phyloP scores from a whole-genome alignment of 2,113 vertebrate species.

The Seriola quinqueradiata region DNA sequence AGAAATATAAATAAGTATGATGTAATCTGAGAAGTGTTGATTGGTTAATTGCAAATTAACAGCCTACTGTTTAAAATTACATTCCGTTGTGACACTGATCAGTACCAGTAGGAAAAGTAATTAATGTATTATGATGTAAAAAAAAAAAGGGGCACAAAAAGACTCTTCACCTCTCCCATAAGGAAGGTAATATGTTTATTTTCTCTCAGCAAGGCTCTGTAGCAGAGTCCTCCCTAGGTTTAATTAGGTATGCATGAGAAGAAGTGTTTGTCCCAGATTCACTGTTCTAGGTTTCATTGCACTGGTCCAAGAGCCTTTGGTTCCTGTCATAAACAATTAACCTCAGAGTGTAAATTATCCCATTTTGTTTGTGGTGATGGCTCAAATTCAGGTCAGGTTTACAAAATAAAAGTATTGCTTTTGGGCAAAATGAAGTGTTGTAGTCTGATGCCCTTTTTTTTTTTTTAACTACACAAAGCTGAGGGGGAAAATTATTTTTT shows the following conservation, averaged over 20 bases:
- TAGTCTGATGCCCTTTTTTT: not conserved
- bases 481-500: not conserved
- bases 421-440: not conserved
- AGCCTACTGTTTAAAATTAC: not conserved
- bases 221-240: conserved; percentile 58
- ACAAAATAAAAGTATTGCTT: conserved; percentile 24
- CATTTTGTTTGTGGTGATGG: conserved; percentile 59
- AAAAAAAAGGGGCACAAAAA: not conserved
- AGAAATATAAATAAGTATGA: not conserved
- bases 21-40: not conserved
- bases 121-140: not conserved
- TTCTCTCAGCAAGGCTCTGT: conserved; percentile 7
- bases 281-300: conserved; percentile 51
- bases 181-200: conserved; percentile 2
- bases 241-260: conserved; percentile 71
- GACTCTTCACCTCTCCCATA: not conserved
- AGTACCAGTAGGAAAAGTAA: not conserved
- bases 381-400: conserved; percentile 53
- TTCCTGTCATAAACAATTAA: conserved; percentile 67
- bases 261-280: conserved; percentile 77
- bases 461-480: not conserved
- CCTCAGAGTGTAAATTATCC: conserved; percentile 59
- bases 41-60: not conserved
- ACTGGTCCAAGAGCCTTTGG: conserved; percentile 61
- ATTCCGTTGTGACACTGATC: not conserved